Evolutionary conservation across 2,888 invertebrate species (phyloP).

Genomic region (Microplitis deprimator): DNA sequence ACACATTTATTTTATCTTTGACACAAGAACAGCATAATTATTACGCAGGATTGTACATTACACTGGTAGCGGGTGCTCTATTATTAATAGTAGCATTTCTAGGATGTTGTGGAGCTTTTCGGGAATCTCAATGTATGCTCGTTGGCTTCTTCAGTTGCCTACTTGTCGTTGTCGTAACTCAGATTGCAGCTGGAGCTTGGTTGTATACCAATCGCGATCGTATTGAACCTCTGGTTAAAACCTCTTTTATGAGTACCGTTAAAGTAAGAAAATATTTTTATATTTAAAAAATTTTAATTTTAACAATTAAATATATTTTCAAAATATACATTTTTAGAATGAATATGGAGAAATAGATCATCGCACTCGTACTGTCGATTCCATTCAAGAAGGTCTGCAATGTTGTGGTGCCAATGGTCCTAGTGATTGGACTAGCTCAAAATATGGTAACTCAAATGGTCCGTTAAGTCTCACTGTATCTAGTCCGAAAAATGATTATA

Average conservation of each 20-base stretch:
- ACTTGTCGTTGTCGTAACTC: constrained; percentile 83
- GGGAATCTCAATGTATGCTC: constrained; percentile 84
- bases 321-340: constrained; percentile 57
- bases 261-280: constrained; percentile 57
- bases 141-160: constrained; percentile 85
- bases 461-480: constrained; percentile 73
- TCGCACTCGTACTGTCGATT: constrained; percentile 61
- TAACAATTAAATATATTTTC: background rate
- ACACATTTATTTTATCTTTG: constrained; percentile 81
- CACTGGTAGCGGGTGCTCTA: constrained; percentile 81
- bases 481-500: constrained; percentile 70
- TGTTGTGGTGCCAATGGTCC: constrained; percentile 86
- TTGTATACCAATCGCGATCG: constrained; percentile 81
- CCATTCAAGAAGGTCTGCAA: constrained; percentile 74
- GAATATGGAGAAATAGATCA: constrained; percentile 62
- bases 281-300: constrained; percentile 1
- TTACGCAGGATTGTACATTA: constrained; percentile 80
- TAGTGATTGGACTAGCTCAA: constrained; percentile 80
- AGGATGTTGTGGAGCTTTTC: constrained; percentile 87
- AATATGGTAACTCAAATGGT: constrained; percentile 73
- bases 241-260: constrained; percentile 64
- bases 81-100: constrained; percentile 84
- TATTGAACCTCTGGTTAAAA: constrained; percentile 77
- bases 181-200: constrained; percentile 85
- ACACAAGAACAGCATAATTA: constrained; percentile 77